phyloP scores from a whole-genome alignment of 2,113 vertebrate genomes.

The Raphicerus campestris region DNA sequence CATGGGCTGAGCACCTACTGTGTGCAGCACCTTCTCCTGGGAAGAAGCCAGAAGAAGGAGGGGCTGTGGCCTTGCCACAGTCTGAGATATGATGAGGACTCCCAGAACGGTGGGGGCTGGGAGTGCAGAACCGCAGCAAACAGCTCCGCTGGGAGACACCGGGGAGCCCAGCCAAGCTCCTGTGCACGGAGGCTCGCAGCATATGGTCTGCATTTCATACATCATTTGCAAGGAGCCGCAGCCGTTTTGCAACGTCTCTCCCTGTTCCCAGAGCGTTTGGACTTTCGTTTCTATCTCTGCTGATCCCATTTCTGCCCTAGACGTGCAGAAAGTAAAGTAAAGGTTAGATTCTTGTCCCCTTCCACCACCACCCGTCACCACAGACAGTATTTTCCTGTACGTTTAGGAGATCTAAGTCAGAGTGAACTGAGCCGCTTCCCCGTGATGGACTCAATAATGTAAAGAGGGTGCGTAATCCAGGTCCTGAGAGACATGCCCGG shows the following conservation, averaged over 20 bases:
- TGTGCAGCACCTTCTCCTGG: not conserved
- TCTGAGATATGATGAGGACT: not conserved
- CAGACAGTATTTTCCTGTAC: not conserved
- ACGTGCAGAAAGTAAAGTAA: not conserved
- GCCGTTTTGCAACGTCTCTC: slow-evolving; percentile 16
- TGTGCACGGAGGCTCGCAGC: not conserved
- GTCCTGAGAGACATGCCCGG: rapidly evolving
- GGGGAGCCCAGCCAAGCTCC: slow-evolving; percentile 36
- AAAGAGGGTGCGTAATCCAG: rapidly evolving
- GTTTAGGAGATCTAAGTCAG: not conserved
- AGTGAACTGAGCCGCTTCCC: not conserved
- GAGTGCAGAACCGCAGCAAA: not conserved
- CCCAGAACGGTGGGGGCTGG: not conserved
- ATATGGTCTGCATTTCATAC: slow-evolving; percentile 54
- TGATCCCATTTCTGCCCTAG: not conserved
- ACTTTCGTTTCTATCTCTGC: not conserved
- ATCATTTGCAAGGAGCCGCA: slow-evolving; percentile 41
- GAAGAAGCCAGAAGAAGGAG: not conserved
- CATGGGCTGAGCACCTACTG: not conserved
- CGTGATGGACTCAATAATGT: too few species aligned
- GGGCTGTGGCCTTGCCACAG: not conserved
- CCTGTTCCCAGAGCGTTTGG: not conserved
- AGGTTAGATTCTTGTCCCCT: not conserved
- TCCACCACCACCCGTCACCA: not conserved
- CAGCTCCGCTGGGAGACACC: not conserved